Conservation (phyloP, 2,113 vertebrate genomes). For the Pyrgilauda ruficollis region DNA sequence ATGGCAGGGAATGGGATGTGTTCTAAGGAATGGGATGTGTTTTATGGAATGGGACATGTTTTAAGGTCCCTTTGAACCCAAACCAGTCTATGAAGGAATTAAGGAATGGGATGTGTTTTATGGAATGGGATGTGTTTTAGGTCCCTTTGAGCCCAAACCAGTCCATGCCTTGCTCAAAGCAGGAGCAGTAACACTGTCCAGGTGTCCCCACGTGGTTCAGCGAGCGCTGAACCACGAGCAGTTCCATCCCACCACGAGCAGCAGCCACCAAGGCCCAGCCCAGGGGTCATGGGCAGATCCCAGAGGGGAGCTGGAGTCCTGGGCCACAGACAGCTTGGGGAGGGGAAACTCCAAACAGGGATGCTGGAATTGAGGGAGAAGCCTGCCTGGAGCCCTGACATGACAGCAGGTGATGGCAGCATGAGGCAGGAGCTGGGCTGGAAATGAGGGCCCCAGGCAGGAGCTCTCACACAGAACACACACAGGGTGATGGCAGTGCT, state of each 20-base stretch:
- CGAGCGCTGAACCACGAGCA: accelerated
- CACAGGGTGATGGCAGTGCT: neutral
- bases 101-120: neutral
- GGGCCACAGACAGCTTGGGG: neutral
- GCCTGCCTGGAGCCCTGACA: neutral
- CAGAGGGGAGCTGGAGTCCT: neutral
- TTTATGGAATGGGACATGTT: too few species aligned
- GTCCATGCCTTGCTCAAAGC: neutral
- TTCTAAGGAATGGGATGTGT: too few species aligned
- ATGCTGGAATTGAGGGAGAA: neutral
- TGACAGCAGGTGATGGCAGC: accelerated
- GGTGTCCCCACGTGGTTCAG: neutral
- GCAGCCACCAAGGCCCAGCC: neutral
- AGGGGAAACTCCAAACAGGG: neutral
- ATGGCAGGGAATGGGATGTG: neutral
- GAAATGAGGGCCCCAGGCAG: neutral
- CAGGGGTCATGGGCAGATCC: accelerated
- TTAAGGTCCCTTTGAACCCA: neutral
- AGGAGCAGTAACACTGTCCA: accelerated
- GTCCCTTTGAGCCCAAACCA: neutral
- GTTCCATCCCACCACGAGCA: accelerated
- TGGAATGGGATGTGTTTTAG: neutral
- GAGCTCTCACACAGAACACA: accelerated
- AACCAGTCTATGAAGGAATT: too few species aligned
- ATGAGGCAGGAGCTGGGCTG: neutral